A percentile compares a stretch with the other conserved stretches of the same genome.
Conservation (phyloP, 2,113 vertebrate species). For the Nothobranchius furzeri region DNA sequence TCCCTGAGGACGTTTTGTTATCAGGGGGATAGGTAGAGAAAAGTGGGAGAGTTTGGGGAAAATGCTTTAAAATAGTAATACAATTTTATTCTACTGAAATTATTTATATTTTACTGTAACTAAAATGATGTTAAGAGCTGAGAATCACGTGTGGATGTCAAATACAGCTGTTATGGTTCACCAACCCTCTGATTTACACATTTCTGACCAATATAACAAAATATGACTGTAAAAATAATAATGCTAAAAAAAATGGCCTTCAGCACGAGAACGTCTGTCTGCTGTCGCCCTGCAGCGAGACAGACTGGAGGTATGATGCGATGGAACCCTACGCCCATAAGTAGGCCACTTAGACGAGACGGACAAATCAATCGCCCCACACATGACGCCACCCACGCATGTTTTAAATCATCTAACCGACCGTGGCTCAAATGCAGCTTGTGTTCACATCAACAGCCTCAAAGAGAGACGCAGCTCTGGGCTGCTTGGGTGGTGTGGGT, state of each 20-base stretch:
- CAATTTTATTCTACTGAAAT: neutral
- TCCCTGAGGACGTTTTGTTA: constrained; percentile 52
- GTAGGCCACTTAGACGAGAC: constrained; percentile 55
- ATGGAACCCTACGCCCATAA: constrained; percentile 51
- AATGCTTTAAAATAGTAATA: neutral
- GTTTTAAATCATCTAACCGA: constrained; percentile 57
- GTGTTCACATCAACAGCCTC: constrained; percentile 22
- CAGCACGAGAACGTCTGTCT: constrained; percentile 2
- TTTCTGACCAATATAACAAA: too few species aligned
- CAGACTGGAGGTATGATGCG: constrained; percentile 54
- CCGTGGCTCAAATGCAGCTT: constrained; percentile 42
- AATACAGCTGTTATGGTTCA: too few species aligned
- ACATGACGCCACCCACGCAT: constrained; percentile 59
- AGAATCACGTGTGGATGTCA: too few species aligned
- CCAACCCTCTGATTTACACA: too few species aligned
- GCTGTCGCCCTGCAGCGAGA: constrained; percentile 18
- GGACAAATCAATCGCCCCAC: constrained; percentile 58
- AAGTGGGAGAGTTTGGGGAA: neutral
- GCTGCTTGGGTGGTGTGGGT: constrained; percentile 34
- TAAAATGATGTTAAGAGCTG: too few species aligned
- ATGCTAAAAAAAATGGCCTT: constrained; percentile 11
- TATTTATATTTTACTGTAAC: too few species aligned
- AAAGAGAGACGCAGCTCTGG: constrained; percentile 35
- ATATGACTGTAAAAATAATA: neutral
- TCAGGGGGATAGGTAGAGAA: constrained; percentile 46